Evolutionary conservation across 1,140 invertebrate genomes (phyloP), one percentile per base, ranked within the genome.

Genomic region (Glossosoma conforme): DNA sequence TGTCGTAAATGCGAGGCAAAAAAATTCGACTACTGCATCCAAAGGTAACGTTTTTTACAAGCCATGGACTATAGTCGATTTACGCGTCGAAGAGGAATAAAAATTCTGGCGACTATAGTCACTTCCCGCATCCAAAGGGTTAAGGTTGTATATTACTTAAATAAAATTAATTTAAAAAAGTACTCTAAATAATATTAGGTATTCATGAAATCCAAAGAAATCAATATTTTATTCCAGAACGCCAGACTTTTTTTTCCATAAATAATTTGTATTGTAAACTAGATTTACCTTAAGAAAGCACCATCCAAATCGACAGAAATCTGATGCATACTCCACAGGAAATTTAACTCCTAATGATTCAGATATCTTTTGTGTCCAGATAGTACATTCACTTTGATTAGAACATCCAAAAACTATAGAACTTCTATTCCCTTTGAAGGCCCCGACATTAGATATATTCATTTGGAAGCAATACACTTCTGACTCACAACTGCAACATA

Each of bases 171-270:
- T n/a, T n/a, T n/a, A n/a, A n/a, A n/a, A n/a, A n/a, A n/a, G n/a
- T n/a, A n/a, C n/a, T n/a, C n/a, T n/a, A n/a, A n/a, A n/a, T n/a
- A n/a, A n/a, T n/a, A n/a, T 42, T 19, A 22, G 14, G 14, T 42
- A 22, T 11, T 18, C 13, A 42, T 42, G 11, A 20, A 15, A 42
- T 76, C 76, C 89, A 89, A 92, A 18, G 65, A 62, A 5, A 63
- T 65, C 4, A 61, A 65, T 13, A 70, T 65, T 3, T 64, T 64
- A 50, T 68, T 65, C 68, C 69, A 59, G 11, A 8, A 38, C 20
- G 3, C n/a, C 15, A 33, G 18, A 9, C 21, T 30, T 36, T 36
- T n/a, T n/a, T n/a, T n/a, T n/a, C n/a, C n/a, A n/a, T n/a, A n/a
- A n/a, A n/a, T n/a, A n/a, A n/a, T n/a, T n/a, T n/a, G n/a, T n/a